Evolutionary conservation across 1,140 invertebrate genomes (phyloP).

Genomic region (Sinonovacula constricta): DNA sequence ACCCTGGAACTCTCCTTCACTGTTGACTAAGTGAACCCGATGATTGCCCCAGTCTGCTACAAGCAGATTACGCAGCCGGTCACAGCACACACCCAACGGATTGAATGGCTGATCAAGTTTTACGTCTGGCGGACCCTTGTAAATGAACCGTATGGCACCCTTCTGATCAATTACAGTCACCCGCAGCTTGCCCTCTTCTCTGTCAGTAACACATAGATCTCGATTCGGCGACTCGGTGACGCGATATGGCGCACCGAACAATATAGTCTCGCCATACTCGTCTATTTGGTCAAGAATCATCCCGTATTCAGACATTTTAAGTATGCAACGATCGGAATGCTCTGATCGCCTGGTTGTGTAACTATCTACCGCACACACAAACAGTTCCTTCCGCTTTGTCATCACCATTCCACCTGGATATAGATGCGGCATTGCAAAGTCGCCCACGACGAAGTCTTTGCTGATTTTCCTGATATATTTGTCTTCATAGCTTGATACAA

Average conservation of each 20-base stretch:
- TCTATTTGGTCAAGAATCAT: constrained; percentile 58
- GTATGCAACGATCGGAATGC: constrained; percentile 51
- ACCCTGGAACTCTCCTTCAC: constrained; percentile 57
- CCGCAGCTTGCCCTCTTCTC: constrained; percentile 58
- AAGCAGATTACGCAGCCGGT: constrained; percentile 53
- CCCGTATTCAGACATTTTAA: constrained; percentile 57
- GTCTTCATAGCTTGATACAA: constrained; percentile 62
- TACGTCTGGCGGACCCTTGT: constrained; percentile 53
- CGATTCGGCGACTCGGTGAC: constrained; percentile 56
- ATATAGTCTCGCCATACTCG: constrained; percentile 53
- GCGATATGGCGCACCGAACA: constrained; percentile 58
- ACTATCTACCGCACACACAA: constrained; percentile 62
- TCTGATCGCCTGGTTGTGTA: constrained; percentile 57
- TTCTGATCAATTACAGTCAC: constrained; percentile 55
- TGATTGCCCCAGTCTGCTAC: constrained; percentile 63
- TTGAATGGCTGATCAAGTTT: constrained; percentile 58
- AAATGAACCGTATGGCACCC: constrained; percentile 54
- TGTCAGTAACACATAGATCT: constrained; percentile 56
- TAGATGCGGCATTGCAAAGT: constrained; percentile 56
- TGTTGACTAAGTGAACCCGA: constrained; percentile 56
- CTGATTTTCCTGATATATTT: constrained; percentile 62
- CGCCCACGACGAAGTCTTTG: constrained; percentile 52
- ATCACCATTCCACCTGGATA: constrained; percentile 62
- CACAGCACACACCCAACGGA: constrained; percentile 61
- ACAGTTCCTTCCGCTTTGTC: constrained; percentile 58